Evolutionary conservation across 2,797 vertebrate genomes (phyloP).

Genomic region (Falco columbarius): DNA sequence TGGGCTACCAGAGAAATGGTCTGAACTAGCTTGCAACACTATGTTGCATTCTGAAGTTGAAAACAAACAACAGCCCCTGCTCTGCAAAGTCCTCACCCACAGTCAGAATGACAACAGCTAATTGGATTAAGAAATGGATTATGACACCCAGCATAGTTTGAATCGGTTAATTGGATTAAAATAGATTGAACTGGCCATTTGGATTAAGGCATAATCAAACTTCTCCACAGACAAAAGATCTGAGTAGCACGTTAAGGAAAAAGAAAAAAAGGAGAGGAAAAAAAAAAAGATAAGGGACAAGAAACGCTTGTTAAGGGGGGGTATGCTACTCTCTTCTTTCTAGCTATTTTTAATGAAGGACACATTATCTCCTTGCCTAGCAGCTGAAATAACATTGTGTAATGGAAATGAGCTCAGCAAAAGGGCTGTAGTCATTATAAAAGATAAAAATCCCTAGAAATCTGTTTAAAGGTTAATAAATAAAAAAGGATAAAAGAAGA

Average conservation of each 20-base stretch:
- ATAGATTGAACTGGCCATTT: constrained; percentile 70
- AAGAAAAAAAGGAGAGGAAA: not conserved
- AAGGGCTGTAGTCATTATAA: constrained; percentile 48
- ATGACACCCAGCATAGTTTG: constrained; percentile 64
- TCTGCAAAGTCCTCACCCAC: not conserved
- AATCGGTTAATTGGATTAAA: constrained; percentile 73
- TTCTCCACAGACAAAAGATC: constrained; percentile 58
- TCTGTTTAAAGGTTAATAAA: constrained; percentile 65
- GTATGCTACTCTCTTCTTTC: not conserved
- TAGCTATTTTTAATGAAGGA: constrained; percentile 51
- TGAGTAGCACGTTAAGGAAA: not conserved
- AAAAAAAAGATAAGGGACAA: constrained; percentile 48
- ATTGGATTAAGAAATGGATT: constrained; percentile 76
- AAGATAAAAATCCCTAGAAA: constrained; percentile 57
- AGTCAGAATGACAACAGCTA: constrained; percentile 49
- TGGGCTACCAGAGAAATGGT: not conserved
- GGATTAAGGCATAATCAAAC: constrained; percentile 70
- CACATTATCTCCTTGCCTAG: constrained; percentile 54
- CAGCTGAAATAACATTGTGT: constrained; percentile 60
- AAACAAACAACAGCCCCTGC: not conserved
- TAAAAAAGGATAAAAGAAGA: constrained; percentile 34
- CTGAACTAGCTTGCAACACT: not conserved
- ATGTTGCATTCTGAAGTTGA: not conserved
- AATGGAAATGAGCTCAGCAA: constrained; percentile 64
- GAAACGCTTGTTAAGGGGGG: constrained; percentile 50